Percentiles rank a stretch among this genome's conserved stretches.
These are phyloP conservation scores for Lutra lutra DNA, from an alignment of 2,797 vertebrate species.

Conservation along the genomic window DNA sequence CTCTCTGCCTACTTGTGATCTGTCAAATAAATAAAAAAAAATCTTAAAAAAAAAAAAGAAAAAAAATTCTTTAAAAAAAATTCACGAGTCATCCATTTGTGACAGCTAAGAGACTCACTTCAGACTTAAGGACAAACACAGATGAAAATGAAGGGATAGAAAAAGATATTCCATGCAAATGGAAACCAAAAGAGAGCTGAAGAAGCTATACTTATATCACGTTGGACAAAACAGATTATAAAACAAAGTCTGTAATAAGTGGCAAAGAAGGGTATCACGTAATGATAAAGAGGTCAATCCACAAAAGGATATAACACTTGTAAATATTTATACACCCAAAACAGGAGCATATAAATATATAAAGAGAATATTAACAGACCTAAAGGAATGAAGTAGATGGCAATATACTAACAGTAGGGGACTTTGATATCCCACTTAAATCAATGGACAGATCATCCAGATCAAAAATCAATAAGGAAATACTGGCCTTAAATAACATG, in stretches of 20 bases:
- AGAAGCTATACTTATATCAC: neutral
- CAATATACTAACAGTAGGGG: neutral
- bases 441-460: neutral
- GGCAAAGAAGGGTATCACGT: neutral
- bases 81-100: neutral
- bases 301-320: neutral
- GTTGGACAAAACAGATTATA: neutral
- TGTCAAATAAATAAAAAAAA: too few species aligned
- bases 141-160: neutral
- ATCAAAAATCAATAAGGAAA: neutral
- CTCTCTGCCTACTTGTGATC: too few species aligned
- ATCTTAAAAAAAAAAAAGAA: too few species aligned
- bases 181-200: neutral
- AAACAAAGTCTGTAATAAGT: neutral
- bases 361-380: neutral
- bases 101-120: neutral
- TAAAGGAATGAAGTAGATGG: neutral
- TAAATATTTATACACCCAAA: neutral
- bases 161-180: neutral
- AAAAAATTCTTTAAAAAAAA: neutral
- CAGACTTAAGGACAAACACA: neutral
- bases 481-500: neutral
- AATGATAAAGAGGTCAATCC: neutral
- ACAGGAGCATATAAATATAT: neutral
- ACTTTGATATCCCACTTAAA: neutral